Percentiles rank a stretch among this genome's conserved stretches.
Conservation (phyloP, 2,797 vertebrate species). For the Rhinogobio ventralis region DNA sequence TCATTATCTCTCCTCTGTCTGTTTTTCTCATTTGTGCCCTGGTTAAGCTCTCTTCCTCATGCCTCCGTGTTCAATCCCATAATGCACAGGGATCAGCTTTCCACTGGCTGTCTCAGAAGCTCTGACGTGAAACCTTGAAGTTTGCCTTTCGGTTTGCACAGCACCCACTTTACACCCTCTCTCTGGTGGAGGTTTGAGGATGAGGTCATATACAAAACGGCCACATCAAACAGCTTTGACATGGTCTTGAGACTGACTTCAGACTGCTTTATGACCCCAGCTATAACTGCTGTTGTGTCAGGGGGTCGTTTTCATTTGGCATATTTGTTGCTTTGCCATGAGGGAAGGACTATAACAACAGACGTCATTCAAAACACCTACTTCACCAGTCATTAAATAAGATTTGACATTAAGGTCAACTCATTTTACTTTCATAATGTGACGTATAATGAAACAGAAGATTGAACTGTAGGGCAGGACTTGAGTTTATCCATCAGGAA, state of each 20-base stretch:
- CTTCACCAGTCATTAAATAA: neutral
- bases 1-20: slow-evolving; percentile 52
- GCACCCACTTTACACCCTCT: slow-evolving; percentile 8
- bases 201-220: slow-evolving; percentile 49
- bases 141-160: slow-evolving; percentile 34
- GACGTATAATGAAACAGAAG: neutral
- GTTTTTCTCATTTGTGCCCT: slow-evolving; percentile 57
- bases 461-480: neutral
- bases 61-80: slow-evolving; percentile 37
- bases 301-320: slow-evolving; percentile 25
- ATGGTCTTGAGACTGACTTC: slow-evolving; percentile 42
- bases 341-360: slow-evolving; percentile 14
- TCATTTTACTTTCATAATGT: neutral
- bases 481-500: neutral
- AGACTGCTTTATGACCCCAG: slow-evolving; percentile 27
- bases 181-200: slow-evolving; percentile 26
- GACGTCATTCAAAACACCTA: slow-evolving; percentile 12
- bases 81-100: slow-evolving; percentile 51
- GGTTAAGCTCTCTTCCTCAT: slow-evolving; percentile 20
- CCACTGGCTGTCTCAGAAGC: slow-evolving; percentile 17
- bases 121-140: slow-evolving; percentile 34
- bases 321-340: slow-evolving; percentile 10
- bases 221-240: slow-evolving; percentile 37
- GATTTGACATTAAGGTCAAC: neutral
- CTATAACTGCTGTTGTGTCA: slow-evolving; percentile 35